These are phyloP conservation scores for Eupeodes latifasciatus DNA, from an alignment of 2,888 invertebrate genomes.

Conservation along the genomic window DNA sequence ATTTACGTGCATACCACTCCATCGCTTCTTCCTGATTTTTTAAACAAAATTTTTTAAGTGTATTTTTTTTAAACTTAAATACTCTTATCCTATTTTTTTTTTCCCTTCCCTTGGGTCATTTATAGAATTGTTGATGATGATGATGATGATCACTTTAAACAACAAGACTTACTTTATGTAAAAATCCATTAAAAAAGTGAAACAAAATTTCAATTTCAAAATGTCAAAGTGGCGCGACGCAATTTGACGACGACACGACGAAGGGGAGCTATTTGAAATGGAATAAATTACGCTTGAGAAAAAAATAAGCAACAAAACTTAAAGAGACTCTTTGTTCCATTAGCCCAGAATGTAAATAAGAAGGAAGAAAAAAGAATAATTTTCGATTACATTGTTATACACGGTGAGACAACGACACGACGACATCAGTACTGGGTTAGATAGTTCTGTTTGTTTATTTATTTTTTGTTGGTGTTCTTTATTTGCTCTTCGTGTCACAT, in stretches of 20 bases:
- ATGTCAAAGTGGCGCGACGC: slow-evolving; percentile 32
- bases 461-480: not conserved
- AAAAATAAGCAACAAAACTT: not conserved
- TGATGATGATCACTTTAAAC: not conserved
- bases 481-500: not conserved
- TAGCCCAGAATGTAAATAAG: slow-evolving; percentile 56
- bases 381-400: slow-evolving; percentile 60
- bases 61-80: not conserved
- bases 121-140: not conserved
- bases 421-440: not conserved
- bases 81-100: not conserved
- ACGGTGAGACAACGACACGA: not conserved
- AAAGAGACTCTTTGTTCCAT: slow-evolving; percentile 36
- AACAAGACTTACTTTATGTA: slow-evolving; percentile 7
- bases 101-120: not conserved
- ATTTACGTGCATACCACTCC: not conserved
- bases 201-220: slow-evolving; percentile 48
- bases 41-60: not conserved
- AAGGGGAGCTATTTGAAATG: slow-evolving; percentile 1
- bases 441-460: slow-evolving; percentile 23
- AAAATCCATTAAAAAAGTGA: slow-evolving; percentile 41
- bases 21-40: not conserved
- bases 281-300: slow-evolving; percentile 12
- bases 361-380: slow-evolving; percentile 29
- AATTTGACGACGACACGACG: too few species aligned